Evolutionary conservation across 2,888 invertebrate genomes (phyloP).

Genomic region (Rotaria macrura): DNA sequence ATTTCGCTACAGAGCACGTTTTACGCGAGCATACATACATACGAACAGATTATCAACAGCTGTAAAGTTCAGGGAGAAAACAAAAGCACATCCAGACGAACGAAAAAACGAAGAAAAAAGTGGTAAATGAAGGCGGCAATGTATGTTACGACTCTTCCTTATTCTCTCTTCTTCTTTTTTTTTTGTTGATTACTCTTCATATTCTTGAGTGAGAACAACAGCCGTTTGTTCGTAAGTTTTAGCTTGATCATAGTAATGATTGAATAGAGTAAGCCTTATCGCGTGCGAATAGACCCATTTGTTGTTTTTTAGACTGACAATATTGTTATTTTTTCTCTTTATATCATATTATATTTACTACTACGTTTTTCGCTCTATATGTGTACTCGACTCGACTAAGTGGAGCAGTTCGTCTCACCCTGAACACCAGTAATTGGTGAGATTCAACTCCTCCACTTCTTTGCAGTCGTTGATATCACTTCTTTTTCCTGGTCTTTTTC

Average conservation of each 20-base stretch:
- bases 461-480: slow-evolving; percentile 49
- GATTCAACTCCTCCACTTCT: slow-evolving; percentile 70
- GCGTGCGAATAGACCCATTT: background rate
- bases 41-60: slow-evolving; percentile 22
- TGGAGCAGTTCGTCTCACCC: slow-evolving; percentile 62
- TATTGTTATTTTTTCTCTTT: background rate
- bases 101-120: background rate
- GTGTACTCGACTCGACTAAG: slow-evolving; percentile 51
- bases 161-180: background rate
- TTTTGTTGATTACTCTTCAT: background rate
- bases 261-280: background rate
- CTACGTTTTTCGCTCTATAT: background rate
- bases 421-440: slow-evolving; percentile 54
- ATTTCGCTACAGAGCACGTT: slow-evolving; percentile 10
- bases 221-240: slow-evolving; percentile 4
- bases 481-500: slow-evolving; percentile 13
- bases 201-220: slow-evolving; percentile 12
- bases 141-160: slow-evolving; percentile 4
- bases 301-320: background rate
- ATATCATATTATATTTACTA: background rate
- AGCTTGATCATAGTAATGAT: slow-evolving; percentile 12
- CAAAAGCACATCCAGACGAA: slow-evolving; percentile 1
- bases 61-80: slow-evolving; percentile 18
- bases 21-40: background rate
- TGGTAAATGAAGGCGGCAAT: background rate